Evolutionary conservation across 2,797 vertebrate genomes (phyloP).

Genomic region (Anguilla obscura): DNA sequence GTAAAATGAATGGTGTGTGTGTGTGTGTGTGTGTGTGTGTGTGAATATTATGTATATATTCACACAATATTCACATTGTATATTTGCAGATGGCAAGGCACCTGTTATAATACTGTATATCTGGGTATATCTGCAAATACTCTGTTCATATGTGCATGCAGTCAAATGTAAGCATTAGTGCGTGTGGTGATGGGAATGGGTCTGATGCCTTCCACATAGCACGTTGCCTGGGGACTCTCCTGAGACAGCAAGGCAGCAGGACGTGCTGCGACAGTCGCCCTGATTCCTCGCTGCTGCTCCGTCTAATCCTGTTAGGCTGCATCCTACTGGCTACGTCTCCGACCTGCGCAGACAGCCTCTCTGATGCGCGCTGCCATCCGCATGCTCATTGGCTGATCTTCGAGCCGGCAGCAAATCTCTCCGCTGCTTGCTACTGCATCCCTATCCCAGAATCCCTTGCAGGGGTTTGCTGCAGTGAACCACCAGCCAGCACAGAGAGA

Average conservation of each 20-base stretch:
- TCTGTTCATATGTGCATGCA: neutral
- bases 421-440: conserved; percentile 79
- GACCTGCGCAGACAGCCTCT: conserved; percentile 43
- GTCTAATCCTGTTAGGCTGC: conserved; percentile 31
- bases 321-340: conserved; percentile 34
- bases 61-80: neutral
- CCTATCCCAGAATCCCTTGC: conserved; percentile 81
- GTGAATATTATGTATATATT: too few species aligned
- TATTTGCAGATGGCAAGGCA: neutral
- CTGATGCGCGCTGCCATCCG: conserved; percentile 48
- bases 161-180: neutral
- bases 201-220: neutral
- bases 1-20: too few species aligned
- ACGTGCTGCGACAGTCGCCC: conserved; percentile 3
- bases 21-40: too few species aligned
- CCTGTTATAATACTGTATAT: neutral
- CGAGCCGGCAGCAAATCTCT: conserved; percentile 68
- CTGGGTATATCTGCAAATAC: neutral
- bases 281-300: neutral
- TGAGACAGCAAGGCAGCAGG: conserved; percentile 20
- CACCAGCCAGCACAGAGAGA: conserved; percentile 56
- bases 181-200: conserved; percentile 8
- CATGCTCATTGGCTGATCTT: conserved; percentile 75
- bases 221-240: neutral
- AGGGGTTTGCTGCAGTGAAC: conserved; percentile 83